Base-by-base conservation (phyloP, 2,888 invertebrate species). In the Tenthredo notha region DNA sequence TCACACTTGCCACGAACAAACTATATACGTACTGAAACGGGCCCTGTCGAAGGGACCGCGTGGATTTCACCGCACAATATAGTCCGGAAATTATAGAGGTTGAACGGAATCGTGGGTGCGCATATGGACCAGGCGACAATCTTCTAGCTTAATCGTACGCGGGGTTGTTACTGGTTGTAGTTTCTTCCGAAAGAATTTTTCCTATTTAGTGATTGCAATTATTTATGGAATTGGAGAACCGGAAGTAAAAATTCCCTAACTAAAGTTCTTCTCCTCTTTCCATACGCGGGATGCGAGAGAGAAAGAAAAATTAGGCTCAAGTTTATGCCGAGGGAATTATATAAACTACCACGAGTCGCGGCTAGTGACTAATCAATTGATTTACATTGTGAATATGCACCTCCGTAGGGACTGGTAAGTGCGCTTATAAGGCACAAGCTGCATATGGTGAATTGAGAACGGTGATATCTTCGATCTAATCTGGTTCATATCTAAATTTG, bases 1-100 rank as follows among this genome's bases (percentile, higher is more conserved):
- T 93, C 92, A 92, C 91, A 92, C 90, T 92, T 90, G 91, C 91
- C 90, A 88, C 91, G 90, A 90, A 91, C 90, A 90, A 91, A 90
- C 91, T 90, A 87, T 47, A 54, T 18, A 50, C 33, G 18, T 67
- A 67, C 47, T 84, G 43, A 40, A 33, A 40, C 21, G 54, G 77
- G 77, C 50, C 77, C n/a, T 1, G 50, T 54, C 54, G 77, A 84
- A 87, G 86, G 86, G 85, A 86, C 82, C 72, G 84, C 85, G 84
- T 78, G 84, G 83, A 85, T 86, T 84, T 84, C 85, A 80, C 85
- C 78, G 80, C 47, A 61, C 85, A 83, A 83, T 83, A 54, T 85
- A 65, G 65, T n/a, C 77, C 77, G 65, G 77, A 85, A 84, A 85
- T 85, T 85, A 72, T 78, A 85, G 74, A 80, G 78, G 47, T 72